Base-by-base conservation (phyloP, 1,140 invertebrate genomes). In the Drosophila busckii region DNA sequence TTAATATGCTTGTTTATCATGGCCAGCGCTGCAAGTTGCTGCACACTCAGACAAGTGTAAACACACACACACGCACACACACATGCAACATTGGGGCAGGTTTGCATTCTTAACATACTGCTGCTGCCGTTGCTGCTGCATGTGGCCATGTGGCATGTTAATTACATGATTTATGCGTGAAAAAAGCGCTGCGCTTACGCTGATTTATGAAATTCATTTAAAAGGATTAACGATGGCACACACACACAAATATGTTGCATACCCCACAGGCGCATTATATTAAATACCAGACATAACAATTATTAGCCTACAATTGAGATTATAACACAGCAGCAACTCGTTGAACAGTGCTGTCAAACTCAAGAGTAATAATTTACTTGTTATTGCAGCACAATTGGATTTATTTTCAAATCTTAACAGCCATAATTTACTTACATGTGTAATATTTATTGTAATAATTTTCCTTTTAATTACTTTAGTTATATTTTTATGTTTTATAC, bases 1-100 rank as follows among this genome's bases (percentile, higher is more conserved):
- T 82, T 82, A 82, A 82, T 82, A 75, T 82, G n/a, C 60, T 82
- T 82, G 75, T 82, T 82, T 82, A 82, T 82, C 70, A 70, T 66
- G 75, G 55, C 58, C 73, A 53, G 22, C 29, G 32, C 48, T 32
- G 44, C 29, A 22, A n/a, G 55, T 17, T 38, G 53, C 32, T 25
- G 32, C 17, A 45, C 7, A n/a, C n/a, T n/a, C n/a, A n/a, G n/a
- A n/a, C n/a, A n/a, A n/a, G n/a, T n/a, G n/a, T n/a, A n/a, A n/a
- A n/a, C n/a, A n/a, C n/a, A n/a, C n/a, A n/a, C n/a, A n/a, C n/a
- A n/a, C n/a, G n/a, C n/a, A n/a, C n/a, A n/a, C n/a, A n/a, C n/a
- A n/a, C n/a, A n/a, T n/a, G n/a, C n/a, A n/a, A n/a, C n/a, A n/a
- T n/a, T n/a, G n/a, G n/a, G n/a, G n/a, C n/a, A n/a, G n/a, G n/a